Base-by-base conservation (phyloP, 2,797 vertebrate genomes). In the Tapera naevia region DNA sequence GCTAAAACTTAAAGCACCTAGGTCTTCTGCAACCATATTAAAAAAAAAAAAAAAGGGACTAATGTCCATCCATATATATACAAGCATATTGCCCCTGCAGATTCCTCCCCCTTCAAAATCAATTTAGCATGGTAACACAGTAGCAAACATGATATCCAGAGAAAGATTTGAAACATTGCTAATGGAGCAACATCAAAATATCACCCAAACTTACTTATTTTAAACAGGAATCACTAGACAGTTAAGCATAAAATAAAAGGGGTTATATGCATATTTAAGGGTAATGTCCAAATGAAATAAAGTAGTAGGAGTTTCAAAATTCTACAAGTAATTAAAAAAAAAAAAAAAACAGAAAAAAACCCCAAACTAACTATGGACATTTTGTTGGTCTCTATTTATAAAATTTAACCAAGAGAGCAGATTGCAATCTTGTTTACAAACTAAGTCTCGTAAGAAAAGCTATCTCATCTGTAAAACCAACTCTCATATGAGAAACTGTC, bases 361-460 rank as follows among this genome's bases (percentile, higher is more conserved):
- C 30, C 28, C 28, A 50, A 5, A 46, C 10, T 17, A n/a, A 30
- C 25, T 65, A 51, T 56, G 32, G 61, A 56, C 27, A 45, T 89
- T 94, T 91, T 83, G 43, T 48, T 30, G 15, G 16, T 21, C 7
- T 66, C 65, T 94, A 65, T 61, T 73, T 80, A 82, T 45, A 89
- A 86, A 89, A 93, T 69, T 51, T 88, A 93, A 60, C 30, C 28
- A 74, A 86, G 69, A 75, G 43, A 88, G n/a, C 11, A 73, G 17
- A 11, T 72, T 88, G 56, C 28, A 92, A 56, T 57, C 74, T 51
- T 88, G n/a, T 93, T 96, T 92, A 46, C 48, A 92, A 94, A 93
- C 30, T 23, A 79, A 12, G 30, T 25, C 56, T 94, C 89, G 10
- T n/a, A 53, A 93, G 57, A 41, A 94, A 45, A 92, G 27, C 39